A percentile compares a stretch with the other conserved stretches of the same genome.
phyloP scores from a whole-genome alignment of 2,113 vertebrate genomes.

The Rhinichthys klamathensis region DNA sequence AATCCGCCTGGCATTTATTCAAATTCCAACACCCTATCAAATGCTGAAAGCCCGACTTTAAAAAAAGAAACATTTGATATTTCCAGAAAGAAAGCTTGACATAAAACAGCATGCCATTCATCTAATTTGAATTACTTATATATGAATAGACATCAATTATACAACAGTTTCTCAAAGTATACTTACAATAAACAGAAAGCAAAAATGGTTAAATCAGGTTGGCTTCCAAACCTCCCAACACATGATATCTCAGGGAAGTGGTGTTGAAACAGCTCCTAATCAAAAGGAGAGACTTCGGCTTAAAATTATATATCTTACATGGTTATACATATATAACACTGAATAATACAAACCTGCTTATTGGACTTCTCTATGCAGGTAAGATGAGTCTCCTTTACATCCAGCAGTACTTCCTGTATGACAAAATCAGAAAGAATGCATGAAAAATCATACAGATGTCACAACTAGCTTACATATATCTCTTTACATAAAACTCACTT shows the following conservation, averaged over 20 bases:
- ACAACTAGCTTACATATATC: neutral
- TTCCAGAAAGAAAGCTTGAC: neutral
- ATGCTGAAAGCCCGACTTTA: neutral
- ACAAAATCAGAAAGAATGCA: neutral
- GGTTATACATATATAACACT: neutral
- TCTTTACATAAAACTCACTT: neutral
- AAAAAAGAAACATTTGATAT: neutral
- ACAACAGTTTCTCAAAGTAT: neutral
- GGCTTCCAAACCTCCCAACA: constrained; percentile 72
- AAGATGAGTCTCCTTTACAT: constrained; percentile 84
- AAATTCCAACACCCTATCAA: neutral
- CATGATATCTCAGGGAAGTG: constrained; percentile 84
- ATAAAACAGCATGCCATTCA: neutral
- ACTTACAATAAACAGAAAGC: constrained; percentile 83
- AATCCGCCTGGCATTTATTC: neutral
- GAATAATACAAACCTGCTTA: constrained; percentile 69
- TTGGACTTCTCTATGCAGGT: constrained; percentile 74
- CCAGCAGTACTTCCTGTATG: constrained; percentile 78
- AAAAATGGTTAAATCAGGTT: constrained; percentile 73
- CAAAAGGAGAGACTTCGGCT: neutral
- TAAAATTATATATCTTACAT: neutral
- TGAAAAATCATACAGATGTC: neutral
- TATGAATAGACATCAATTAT: neutral
- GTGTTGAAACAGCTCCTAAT: constrained; percentile 77
- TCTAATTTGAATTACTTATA: neutral